These are phyloP conservation scores for Panzeria rudis DNA, from an alignment of 2,888 invertebrate genomes.

Conservation along the genomic window DNA sequence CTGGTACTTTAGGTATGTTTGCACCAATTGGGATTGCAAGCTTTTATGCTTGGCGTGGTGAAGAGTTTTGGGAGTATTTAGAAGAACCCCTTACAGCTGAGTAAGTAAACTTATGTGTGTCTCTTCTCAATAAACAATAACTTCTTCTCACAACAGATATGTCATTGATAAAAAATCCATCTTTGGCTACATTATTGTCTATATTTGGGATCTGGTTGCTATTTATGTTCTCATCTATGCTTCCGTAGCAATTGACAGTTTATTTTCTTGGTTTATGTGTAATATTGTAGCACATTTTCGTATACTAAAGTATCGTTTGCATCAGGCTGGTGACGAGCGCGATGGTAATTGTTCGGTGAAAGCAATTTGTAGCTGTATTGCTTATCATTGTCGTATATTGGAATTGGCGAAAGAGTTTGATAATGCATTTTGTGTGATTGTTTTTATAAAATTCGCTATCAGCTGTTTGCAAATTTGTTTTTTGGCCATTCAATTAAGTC, in stretches of 20 bases:
- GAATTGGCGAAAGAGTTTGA: slow-evolving; percentile 44
- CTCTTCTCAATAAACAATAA: not conserved
- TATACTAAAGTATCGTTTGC: slow-evolving; percentile 40
- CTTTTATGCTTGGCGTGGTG: slow-evolving; percentile 27
- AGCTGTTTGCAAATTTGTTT: slow-evolving; percentile 50
- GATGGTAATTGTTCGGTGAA: slow-evolving; percentile 12
- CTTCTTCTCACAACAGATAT: slow-evolving; percentile 19
- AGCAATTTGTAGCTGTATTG: slow-evolving; percentile 9
- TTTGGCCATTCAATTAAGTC: slow-evolving; percentile 49
- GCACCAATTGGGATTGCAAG: slow-evolving; percentile 48
- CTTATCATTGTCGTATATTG: slow-evolving; percentile 32
- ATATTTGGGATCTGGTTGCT: not conserved
- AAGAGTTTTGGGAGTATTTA: slow-evolving; percentile 33
- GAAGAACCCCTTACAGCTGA: slow-evolving; percentile 49
- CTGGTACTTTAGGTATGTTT: slow-evolving; percentile 23
- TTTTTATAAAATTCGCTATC: slow-evolving; percentile 54
- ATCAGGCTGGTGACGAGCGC: not conserved
- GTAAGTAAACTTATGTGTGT: slow-evolving; percentile 20
- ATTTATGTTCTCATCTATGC: slow-evolving; percentile 19
- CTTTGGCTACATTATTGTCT: slow-evolving; percentile 2
- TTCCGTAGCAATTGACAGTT: slow-evolving; percentile 26
- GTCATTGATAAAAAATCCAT: not conserved
- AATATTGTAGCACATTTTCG: slow-evolving; percentile 57
- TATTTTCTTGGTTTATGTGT: slow-evolving; percentile 44
- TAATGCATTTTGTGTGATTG: not conserved